phyloP scores from a whole-genome alignment of 2,888 invertebrate genomes.

The Chirona hameri region DNA sequence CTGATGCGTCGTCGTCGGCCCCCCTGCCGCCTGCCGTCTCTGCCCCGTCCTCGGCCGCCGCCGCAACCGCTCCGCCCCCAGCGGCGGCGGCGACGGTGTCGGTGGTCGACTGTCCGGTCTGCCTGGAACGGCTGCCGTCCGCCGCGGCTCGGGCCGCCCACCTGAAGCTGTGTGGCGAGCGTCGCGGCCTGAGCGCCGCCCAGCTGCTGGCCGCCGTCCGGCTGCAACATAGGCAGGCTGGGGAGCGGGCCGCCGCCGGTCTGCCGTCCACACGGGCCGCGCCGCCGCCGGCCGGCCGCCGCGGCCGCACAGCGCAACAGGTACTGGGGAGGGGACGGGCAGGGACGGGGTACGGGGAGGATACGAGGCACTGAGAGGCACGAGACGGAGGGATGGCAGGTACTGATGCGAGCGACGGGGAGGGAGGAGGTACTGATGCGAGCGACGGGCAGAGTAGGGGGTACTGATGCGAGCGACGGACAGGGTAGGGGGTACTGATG shows the following conservation, averaged over 20 bases:
- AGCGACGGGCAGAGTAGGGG: too few relatives aligned
- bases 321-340: not conserved
- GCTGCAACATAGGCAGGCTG: not conserved
- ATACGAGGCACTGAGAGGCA: too few relatives aligned
- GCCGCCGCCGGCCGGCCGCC: not conserved
- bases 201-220: conserved; percentile 22
- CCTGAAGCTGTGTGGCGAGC: not conserved
- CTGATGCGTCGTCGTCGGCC: not conserved
- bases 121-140: not conserved
- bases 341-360: too few relatives aligned
- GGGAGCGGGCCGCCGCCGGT: not conserved
- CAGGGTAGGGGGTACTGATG: too few relatives aligned
- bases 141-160: not conserved
- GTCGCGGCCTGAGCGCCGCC: not conserved
- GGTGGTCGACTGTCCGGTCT: conserved; percentile 4
- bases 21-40: not conserved
- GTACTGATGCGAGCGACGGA: too few relatives aligned
- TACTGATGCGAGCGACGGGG: too few relatives aligned
- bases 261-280: not conserved
- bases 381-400: too few relatives aligned
- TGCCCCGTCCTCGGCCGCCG: not conserved
- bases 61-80: not conserved
- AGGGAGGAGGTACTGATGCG: too few relatives aligned
- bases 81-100: not conserved
- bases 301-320: not conserved